Evolutionary conservation across 92 coral and sea anemone species (phyloP), one percentile per base, ranked within the genome.

Genomic region (Phymanthus crucifer): DNA sequence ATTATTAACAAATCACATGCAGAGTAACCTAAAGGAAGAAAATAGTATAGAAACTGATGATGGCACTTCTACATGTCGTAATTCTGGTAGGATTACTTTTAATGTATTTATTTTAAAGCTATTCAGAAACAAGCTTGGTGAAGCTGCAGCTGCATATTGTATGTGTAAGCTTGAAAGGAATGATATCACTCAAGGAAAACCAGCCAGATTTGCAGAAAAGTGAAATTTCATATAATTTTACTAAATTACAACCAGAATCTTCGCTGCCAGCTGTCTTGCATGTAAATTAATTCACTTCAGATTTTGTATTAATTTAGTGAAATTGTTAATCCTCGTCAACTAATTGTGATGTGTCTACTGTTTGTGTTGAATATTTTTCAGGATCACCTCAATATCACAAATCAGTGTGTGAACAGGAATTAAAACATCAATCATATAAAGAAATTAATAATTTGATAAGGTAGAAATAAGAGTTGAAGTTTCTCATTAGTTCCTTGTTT

Each of bases 361-460:
- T 34, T 67, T 8, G 16, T 8, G 19, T 18, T 27, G 57, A 23
- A 21, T 9, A n/a, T 47, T 45, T 73, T 0, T 34, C 67, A 46
- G 56, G 66, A 52, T 78, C 87, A 4, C 80, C 88, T 40, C 83
- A 87, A 54, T 88, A 88, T 86, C 98, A 91, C 86, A 91, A 76
- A 75, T 79, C 88, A 33, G 89, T 91, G 35, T 93, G 95, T 82
- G 77, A 77, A 18, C 91, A 91, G 75, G 87, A 80, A 72, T 83
- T 83, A 16, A 71, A 77, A 77, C 74, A 82, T 54, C 78, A 88
- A n/a, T 84, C 93, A 52, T 89, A 89, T 76, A 88, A 87, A 36
- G 87, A 81, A 29, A 86, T 91, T 64, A 93, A 89, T 73, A 88
- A 91, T 14, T 86, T 86, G n/a, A 84, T 93, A 5, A 91, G 98